Base-by-base conservation (phyloP, 2,113 vertebrate species). In the Columba janthina region DNA sequence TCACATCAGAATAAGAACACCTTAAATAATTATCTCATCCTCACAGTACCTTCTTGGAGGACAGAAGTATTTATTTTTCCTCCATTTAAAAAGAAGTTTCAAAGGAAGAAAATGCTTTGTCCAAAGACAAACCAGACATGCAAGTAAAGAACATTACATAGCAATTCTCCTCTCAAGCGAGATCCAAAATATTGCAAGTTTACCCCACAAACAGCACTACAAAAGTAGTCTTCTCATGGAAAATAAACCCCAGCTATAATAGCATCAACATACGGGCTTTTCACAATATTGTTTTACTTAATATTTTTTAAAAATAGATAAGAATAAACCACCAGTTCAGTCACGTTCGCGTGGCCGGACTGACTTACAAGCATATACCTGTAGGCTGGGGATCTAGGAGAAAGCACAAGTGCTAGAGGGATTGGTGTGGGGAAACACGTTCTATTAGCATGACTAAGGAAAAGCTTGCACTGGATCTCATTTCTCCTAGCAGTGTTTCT, bases 261-360 rank as follows among this genome's bases (percentile, higher is more conserved):
- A 46, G 26, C 48, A 66, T 54, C 56, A 73, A 26, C 20, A 36
- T 12, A 17, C 1, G 5, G 28, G 19, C 9, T 70, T 85, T 80
- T 76, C 4, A 4, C 28, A 54, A 2, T 53, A 57, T 25, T 58
- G 10, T 8, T 64, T 75, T 77, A 10, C 26, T 81, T 87, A 57
- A 64, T 80, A 76, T 48, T 16, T 16, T 24, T 7, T 2, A 19
- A 65, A 60, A n/a, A 10, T 3, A 2, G 10, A 2, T 12, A 28
- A 70, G 28, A 88, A 9, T 20, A 72, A 84, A 42, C 14, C 26
- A 40, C 6, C 14, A 34, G 11, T 75, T 85, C 38, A 56, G 34
- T 71, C 12, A 7, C 8, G 6, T 58, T 66, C 1, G 0, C 2
- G 0, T 60, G 42, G 24, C 46, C 51, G 44, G 36, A 6, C 2